Evolutionary conservation across 2,797 vertebrate genomes (phyloP), one percentile per base, ranked within the genome.

Genomic region (Xenentodon cancila): DNA sequence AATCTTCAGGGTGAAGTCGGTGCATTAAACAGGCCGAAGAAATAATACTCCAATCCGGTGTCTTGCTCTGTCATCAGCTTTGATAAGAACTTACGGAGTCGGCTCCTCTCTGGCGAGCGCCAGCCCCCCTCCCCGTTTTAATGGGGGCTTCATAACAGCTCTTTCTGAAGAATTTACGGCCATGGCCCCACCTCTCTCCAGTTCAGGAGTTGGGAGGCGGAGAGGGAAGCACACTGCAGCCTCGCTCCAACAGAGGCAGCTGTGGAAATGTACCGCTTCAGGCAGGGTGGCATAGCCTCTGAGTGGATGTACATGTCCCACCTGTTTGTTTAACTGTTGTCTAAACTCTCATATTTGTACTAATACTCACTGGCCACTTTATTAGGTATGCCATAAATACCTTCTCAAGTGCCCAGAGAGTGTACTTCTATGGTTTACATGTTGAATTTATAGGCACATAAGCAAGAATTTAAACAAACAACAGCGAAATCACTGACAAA

Each of bases 111-210:
- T 87, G 91, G 79, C 81, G 80, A 89, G 87, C 51, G 7, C 16
- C 37, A 15, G 13, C 37, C 19, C 19, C 0, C 13, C 64, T 72
- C 60, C 69, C 70, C 64, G 54, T 77, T 92, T 89, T 88, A 91
- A 88, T 81, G 71, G 85, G 88, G 81, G 82, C 84, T 84, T 88
- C 85, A 81, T 85, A 89, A 85, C 84, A 78, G 87, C 84, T 88
- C 87, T 87, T 88, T 86, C 79, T 84, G 64, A 91, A 90, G 91
- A 92, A 93, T 91, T 92, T 92, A 92, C 91, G 89, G 81, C 87
- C 77, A 64, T 62, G 72, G 84, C 82, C 61, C 79, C 64, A 49
- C 77, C 74, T 80, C 63, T 52, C 80, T 81, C 52, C 49, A 53
- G 68, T 80, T 80, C 84, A 80, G 56, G 53, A 82, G 77, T 75